phyloP scores from a whole-genome alignment of 2,113 vertebrate species.

The Heteronetta atricapilla region DNA sequence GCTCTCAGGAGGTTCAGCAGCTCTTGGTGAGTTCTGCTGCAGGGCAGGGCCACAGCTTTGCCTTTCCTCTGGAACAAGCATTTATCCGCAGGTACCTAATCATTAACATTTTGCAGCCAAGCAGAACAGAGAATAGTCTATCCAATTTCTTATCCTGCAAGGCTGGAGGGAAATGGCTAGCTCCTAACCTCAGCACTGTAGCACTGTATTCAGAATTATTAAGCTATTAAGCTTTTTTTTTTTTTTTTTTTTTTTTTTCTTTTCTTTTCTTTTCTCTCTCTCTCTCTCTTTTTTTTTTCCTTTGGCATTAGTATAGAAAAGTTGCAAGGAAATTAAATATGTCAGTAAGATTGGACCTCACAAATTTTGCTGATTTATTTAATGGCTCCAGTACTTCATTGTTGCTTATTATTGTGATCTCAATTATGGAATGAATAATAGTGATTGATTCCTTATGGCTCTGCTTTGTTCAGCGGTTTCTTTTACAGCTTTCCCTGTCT shows the following conservation, averaged over 20 bases:
- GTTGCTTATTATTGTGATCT: not conserved
- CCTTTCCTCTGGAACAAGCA: not conserved
- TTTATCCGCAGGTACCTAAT: not conserved
- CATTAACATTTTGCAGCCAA: not conserved
- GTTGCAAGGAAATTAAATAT: not conserved
- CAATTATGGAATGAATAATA: not conserved
- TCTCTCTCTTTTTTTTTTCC: not conserved
- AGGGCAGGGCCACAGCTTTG: not conserved
- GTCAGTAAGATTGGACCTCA: not conserved
- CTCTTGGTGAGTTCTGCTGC: not conserved
- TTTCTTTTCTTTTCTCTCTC: not conserved
- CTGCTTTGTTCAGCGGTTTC: not conserved
- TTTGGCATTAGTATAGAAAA: not conserved
- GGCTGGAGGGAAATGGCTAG: not conserved
- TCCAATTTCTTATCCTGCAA: not conserved
- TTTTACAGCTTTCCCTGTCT: not conserved
- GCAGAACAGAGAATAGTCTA: not conserved
- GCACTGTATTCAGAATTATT: not conserved
- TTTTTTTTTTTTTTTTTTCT: not conserved
- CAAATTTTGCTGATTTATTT: not conserved
- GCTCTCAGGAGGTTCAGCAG: not conserved
- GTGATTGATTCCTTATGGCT: not conserved
- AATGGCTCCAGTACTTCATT: not conserved
- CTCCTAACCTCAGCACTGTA: not conserved
- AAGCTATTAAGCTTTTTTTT: not conserved